These are phyloP conservation scores for Sinotaia quadrata DNA, from an alignment of 2,888 invertebrate species.

Conservation along the genomic window DNA sequence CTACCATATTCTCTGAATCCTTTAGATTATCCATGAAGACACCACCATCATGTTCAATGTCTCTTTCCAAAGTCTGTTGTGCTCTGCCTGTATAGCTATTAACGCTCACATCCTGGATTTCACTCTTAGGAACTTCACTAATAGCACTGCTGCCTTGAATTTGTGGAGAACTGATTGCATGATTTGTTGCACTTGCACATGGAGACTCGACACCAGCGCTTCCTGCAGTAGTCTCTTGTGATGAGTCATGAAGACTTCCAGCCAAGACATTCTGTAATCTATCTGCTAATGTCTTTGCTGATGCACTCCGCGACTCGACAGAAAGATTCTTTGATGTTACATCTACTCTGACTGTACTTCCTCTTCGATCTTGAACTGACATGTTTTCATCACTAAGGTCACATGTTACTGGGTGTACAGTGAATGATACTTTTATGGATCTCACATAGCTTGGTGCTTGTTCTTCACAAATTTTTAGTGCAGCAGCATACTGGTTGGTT, in stretches of 20 bases:
- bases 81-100: neutral
- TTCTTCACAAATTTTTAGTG: conserved; percentile 45
- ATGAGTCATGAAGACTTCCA: no score
- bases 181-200: neutral
- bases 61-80: neutral
- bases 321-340: no score
- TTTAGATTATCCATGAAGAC: neutral
- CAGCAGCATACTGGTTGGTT: conserved; percentile 42
- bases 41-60: neutral
- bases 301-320: no score
- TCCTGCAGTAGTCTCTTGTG: neutral
- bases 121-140: neutral
- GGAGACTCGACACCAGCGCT: no score
- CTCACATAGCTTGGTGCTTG: conserved; percentile 43
- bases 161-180: neutral
- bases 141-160: neutral
- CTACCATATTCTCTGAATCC: neutral
- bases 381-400: conserved; percentile 32
- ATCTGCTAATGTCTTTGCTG: neutral
- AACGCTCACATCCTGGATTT: neutral
- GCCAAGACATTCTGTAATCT: no score
- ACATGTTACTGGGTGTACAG: conserved; percentile 38
- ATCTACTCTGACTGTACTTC: no score
- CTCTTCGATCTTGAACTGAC: conserved; percentile 26
- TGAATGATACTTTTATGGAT: conserved; percentile 50